These are phyloP conservation scores for Penelope pileata DNA, from an alignment of 2,113 vertebrate genomes.

Conservation along the genomic window DNA sequence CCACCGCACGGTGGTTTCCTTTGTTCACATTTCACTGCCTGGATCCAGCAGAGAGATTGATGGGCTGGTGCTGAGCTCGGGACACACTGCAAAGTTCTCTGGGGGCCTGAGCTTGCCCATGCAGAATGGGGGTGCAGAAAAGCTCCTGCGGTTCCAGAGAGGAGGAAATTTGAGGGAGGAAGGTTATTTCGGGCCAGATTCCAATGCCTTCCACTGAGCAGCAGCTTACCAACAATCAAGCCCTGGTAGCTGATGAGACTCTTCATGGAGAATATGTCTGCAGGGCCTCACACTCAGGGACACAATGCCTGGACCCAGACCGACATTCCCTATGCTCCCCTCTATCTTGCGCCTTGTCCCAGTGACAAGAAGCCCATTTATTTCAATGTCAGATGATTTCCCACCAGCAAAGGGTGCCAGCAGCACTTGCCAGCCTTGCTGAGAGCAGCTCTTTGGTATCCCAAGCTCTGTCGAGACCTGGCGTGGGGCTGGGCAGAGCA, in stretches of 20 bases:
- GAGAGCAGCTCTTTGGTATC: neutral
- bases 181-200: constrained; percentile 46
- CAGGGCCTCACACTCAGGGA: neutral
- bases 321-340: neutral
- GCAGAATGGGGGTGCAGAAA: constrained; percentile 6
- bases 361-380: neutral
- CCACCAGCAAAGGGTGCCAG: neutral
- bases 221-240: neutral
- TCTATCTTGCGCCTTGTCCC: constrained; percentile 10
- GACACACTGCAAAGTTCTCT: neutral
- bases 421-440: constrained; percentile 10
- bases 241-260: constrained; percentile 5
- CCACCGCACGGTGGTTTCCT: constrained; percentile 43
- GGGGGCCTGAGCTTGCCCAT: neutral
- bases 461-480: neutral
- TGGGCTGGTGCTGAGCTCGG: constrained; percentile 31
- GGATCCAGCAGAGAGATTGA: constrained; percentile 59
- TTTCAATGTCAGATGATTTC: constrained; percentile 7
- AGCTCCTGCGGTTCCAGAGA: neutral
- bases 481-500: neutral
- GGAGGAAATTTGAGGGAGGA: constrained; percentile 7
- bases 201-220: neutral
- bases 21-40: constrained; percentile 70
- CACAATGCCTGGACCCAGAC: constrained; percentile 21
- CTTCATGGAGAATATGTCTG: neutral